Evolutionary conservation across 2,113 vertebrate genomes (phyloP), one percentile per base, ranked within the genome.

Genomic region (Thalassarche chlororhynchos): DNA sequence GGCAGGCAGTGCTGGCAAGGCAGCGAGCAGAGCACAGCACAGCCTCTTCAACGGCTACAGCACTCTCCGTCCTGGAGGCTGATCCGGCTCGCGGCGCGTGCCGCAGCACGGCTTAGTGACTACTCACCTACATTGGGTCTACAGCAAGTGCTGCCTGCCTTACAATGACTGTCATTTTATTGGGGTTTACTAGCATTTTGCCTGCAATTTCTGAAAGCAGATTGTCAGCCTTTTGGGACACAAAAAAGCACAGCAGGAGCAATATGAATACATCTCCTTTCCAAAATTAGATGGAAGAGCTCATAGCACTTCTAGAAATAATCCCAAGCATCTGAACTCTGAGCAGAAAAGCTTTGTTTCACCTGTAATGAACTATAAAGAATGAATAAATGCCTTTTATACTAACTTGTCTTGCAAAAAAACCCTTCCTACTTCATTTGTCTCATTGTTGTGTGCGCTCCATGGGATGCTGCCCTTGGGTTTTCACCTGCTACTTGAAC

Each of bases 211-310:
- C 77, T 84, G 89, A 38, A 58, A 60, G 89, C 69, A 46, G 75
- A 32, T 2, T 47, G 40, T 17, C 85, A 86, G 88, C 74, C 85
- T 83, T 71, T 61, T 0, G 3, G 84, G 76, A 69, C 76, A 36
- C 80, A 36, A 38, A 47, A 76, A n/a, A 86, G 68, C 12, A 2
- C 83, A 72, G 61, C 55, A 79, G 85, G 71, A 86, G 52, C 64
- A 28, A 26, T 21, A 13, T 5, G 61, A 87, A 85, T 21, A 15
- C 4, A 64, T 64, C 60, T 64, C 42, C 57, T 54, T 57, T 54
- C 84, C 85, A 75, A 71, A 94, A 89, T 84, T 26, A 68, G 86
- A 76, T 20, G 31, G 72, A 75, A 44, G 78, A 52, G 89, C 87
- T 89, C 25, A 3, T 18, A 60, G 84, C 57, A 7, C 32, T 78